These are phyloP conservation scores for Gryon sp. DNA, from an alignment of 1,140 invertebrate genomes.

Conservation along the genomic window DNA sequence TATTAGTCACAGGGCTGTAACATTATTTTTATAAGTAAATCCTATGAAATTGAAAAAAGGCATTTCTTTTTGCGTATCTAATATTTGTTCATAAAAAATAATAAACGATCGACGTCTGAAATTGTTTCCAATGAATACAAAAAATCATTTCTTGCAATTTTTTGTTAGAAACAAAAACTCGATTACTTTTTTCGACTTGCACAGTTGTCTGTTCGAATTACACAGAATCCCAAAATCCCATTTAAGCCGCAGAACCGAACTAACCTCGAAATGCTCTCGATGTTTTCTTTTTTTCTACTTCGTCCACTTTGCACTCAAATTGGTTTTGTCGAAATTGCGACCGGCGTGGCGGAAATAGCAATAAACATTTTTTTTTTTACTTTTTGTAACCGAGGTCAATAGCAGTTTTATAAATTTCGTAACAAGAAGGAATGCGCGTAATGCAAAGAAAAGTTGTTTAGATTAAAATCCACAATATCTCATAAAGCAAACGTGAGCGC, in stretches of 20 bases:
- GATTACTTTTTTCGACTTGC: too few relatives aligned
- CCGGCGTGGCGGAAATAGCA: constrained; percentile 4
- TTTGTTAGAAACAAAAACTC: too few relatives aligned
- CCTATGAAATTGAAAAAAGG: too few relatives aligned
- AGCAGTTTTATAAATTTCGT: constrained; percentile 45
- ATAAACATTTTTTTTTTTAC: constrained; percentile 19
- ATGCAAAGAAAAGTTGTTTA: constrained; percentile 24
- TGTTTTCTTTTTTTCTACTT: constrained; percentile 2
- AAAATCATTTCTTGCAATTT: too few relatives aligned
- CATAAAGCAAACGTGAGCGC: constrained; percentile 42
- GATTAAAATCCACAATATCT: constrained; percentile 55
- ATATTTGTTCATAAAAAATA: too few relatives aligned
- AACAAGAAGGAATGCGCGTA: constrained; percentile 6
- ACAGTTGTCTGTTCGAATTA: too few relatives aligned
- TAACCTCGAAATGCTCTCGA: neutral
- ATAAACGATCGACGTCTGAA: too few relatives aligned
- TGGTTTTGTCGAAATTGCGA: constrained; percentile 5
- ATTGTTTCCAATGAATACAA: too few relatives aligned
- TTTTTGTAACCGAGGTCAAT: constrained; percentile 24
- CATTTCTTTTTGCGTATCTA: too few relatives aligned
- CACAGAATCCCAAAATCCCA: too few relatives aligned
- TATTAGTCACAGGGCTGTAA: neutral
- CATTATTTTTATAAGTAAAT: neutral
- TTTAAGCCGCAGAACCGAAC: too few relatives aligned
- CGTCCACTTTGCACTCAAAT: constrained; percentile 15